Percentiles rank a stretch among this genome's conserved stretches.
Conservation (phyloP, 92 coral and sea anemone genomes). For the Paramuricea clavata region DNA sequence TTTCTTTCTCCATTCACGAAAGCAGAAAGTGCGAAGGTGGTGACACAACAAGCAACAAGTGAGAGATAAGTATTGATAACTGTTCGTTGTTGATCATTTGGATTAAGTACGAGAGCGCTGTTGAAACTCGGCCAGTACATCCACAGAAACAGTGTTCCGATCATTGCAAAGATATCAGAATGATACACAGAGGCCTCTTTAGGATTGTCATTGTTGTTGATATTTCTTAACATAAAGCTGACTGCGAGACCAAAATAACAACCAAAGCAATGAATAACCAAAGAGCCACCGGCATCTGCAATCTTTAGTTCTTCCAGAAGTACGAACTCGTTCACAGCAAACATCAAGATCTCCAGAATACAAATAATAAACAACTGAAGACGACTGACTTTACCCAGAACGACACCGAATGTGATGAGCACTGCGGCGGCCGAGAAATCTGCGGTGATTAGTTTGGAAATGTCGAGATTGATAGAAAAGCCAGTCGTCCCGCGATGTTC, state of each 20-base stretch:
- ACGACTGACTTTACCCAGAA: conserved; percentile 80
- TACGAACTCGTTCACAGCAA: conserved; percentile 70
- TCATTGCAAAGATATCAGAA: conserved; percentile 78
- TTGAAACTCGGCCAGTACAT: conserved; percentile 99
- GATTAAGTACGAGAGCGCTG: conserved; percentile 77
- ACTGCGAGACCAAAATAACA: conserved; percentile 79
- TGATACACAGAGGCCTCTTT: conserved; percentile 74
- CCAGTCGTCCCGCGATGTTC: conserved; percentile 21
- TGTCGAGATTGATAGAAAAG: conserved; percentile 18
- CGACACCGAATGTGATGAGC: conserved; percentile 77
- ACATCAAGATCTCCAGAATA: conserved; percentile 66
- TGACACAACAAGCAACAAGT: conserved; percentile 83
- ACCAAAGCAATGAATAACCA: conserved; percentile 75
- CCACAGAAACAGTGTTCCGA: conserved; percentile 94
- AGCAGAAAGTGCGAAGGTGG: conserved; percentile 82
- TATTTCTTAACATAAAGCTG: conserved; percentile 58
- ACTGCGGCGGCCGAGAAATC: conserved; percentile 80
- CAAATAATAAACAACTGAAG: conserved; percentile 76
- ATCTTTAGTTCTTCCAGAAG: conserved; percentile 67
- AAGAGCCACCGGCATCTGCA: conserved; percentile 79
- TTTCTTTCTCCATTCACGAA: conserved; percentile 70
- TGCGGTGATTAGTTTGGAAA: conserved; percentile 58
- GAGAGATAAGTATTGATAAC: conserved; percentile 93
- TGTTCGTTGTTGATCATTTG: conserved; percentile 81
- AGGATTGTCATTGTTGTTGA: conserved; percentile 41